Evolutionary conservation across 2,888 invertebrate genomes (phyloP), one percentile per base, ranked within the genome.

Genomic region (Beris chalybata): DNA sequence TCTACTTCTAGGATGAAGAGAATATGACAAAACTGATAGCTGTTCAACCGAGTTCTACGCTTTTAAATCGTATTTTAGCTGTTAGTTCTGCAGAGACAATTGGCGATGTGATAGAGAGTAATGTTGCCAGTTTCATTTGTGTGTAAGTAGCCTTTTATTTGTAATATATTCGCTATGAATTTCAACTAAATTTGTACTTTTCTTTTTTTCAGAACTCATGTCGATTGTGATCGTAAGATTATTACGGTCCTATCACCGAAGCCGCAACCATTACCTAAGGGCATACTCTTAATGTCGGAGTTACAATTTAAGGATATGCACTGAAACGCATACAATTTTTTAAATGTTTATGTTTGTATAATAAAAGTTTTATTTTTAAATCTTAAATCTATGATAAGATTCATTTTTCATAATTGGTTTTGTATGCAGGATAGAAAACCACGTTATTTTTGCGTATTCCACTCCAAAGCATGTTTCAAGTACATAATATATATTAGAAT

Each of bases 251-350:
- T 98, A 45, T 94, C 97, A 0, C 97, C 97, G 0, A 95, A 96
- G 77, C 95, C 96, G 5, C 87, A 94, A 50, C 97, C 97, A 1
- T 81, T 98, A 54, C 97, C 97, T 30, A 91, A 92, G 79, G 91
- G 89, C 4, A 85, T 96, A 57, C 83, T 97, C 44, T 81, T 98
- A 53, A 83, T 95, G 31, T 95, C 96, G 0, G 96, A 97, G 71
- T 82, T 97, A 70, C 95, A 95, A 77, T 97, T 95, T 79, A 94
- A 97, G 92, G 97, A 97, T 79, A 91, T 89, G 74, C 92, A 93
- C 79, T 92, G 59, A 61, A n/a, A n/a, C n/a, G n/a, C n/a, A 22
- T 22, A 22, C 22, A 22, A 2, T 22, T 2, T 22, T 22, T 1
- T 22, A 22, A 22, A 2, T 22, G 22, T 2, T 2, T 2, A 22